Conservation (phyloP, 1,140 invertebrate genomes). For the Nixonia krombeini region DNA sequence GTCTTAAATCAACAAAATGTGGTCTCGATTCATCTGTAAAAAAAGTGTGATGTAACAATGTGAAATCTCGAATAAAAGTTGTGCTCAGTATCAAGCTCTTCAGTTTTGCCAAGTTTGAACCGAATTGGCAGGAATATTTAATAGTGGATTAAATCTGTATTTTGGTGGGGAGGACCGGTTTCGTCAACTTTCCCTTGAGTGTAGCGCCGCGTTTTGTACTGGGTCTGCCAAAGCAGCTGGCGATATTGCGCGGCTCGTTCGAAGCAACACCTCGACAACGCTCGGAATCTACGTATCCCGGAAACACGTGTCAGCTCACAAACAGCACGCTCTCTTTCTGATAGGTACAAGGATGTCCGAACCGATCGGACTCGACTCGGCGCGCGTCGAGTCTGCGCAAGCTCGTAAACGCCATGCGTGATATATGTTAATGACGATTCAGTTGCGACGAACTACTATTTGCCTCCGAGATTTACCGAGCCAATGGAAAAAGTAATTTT, state of each 20-base stretch:
- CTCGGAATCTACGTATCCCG: constrained; percentile 36
- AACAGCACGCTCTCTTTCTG: constrained; percentile 29
- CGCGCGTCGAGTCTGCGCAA: constrained; percentile 22
- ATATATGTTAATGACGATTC: constrained; percentile 48
- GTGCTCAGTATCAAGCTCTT: neutral
- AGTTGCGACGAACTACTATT: constrained; percentile 42
- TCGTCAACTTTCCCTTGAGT: constrained; percentile 12
- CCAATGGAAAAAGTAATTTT: constrained; percentile 26
- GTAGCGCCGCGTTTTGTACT: constrained; percentile 16
- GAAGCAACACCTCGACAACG: constrained; percentile 28
- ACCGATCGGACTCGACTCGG: constrained; percentile 33
- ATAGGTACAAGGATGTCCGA: constrained; percentile 25
- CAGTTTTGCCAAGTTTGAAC: neutral
- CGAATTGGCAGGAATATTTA: neutral
- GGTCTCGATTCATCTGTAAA: too few relatives aligned
- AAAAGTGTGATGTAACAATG: too few relatives aligned
- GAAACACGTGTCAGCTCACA: constrained; percentile 26
- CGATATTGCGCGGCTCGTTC: constrained; percentile 27
- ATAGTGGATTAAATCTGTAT: constrained; percentile 4
- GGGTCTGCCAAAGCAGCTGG: constrained; percentile 33
- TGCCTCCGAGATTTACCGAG: constrained; percentile 40
- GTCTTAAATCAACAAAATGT: too few relatives aligned
- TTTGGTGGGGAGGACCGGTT: neutral
- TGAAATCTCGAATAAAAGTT: too few relatives aligned
- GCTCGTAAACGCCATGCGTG: constrained; percentile 48